Evolutionary conservation across 1,140 invertebrate genomes (phyloP).

Genomic region (Leptopilina clavipes): DNA sequence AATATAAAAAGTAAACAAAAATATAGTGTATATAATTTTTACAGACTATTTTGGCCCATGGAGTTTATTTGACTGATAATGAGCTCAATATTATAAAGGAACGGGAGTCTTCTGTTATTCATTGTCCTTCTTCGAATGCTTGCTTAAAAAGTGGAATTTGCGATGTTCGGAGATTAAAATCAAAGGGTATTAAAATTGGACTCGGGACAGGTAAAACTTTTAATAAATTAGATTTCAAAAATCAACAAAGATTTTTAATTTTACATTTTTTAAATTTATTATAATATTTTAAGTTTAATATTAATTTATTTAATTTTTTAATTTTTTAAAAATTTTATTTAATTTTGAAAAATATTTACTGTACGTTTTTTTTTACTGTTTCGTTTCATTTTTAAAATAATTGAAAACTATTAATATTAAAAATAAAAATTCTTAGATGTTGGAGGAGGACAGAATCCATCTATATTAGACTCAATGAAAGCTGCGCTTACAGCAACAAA

Average conservation of each 20-base stretch:
- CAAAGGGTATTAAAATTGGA: slow-evolving; percentile 83
- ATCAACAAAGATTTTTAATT: too few relatives aligned
- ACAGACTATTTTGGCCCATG: slow-evolving; percentile 88
- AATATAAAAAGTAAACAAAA: too few relatives aligned
- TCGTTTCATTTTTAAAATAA: slow-evolving; percentile 39
- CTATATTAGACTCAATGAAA: slow-evolving; percentile 85
- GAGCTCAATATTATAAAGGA: slow-evolving; percentile 83
- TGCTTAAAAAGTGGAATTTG: slow-evolving; percentile 89
- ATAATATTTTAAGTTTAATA: too few relatives aligned
- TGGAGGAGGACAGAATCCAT: slow-evolving; percentile 85
- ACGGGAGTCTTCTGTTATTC: slow-evolving; percentile 81
- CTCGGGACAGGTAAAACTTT: slow-evolving; percentile 85
- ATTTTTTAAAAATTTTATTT: too few relatives aligned
- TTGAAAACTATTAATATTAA: slow-evolving; percentile 26
- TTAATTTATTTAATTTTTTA: too few relatives aligned
- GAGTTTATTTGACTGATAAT: slow-evolving; percentile 82
- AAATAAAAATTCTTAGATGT: slow-evolving; percentile 78
- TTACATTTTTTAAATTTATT: background rate
- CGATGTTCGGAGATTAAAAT: slow-evolving; percentile 81
- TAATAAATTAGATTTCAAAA: background rate
- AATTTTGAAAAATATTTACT: too few relatives aligned
- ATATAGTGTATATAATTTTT: slow-evolving; percentile 46
- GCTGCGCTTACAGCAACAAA: slow-evolving; percentile 84
- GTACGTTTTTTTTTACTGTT: slow-evolving; percentile 20
- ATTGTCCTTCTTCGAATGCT: slow-evolving; percentile 92